Conservation (phyloP, 2,797 vertebrate species). For the Crax fasciolata region DNA sequence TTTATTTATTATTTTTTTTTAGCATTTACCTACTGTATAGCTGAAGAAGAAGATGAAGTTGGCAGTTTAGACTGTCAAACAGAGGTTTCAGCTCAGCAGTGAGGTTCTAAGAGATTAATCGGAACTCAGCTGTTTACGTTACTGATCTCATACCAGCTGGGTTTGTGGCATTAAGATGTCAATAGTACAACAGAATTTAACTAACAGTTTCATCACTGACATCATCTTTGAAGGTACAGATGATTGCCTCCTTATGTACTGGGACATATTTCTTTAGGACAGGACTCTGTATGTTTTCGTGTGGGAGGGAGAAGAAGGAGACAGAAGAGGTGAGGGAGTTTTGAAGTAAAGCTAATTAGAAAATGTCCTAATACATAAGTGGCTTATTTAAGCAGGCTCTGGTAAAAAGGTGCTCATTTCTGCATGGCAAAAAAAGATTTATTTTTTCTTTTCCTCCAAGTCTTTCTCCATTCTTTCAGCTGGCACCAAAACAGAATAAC, state of each 20-base stretch:
- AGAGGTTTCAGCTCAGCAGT: constrained; percentile 55
- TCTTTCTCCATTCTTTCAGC: neutral
- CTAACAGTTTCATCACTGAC: constrained; percentile 79
- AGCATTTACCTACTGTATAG: constrained; percentile 57
- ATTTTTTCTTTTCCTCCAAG: neutral
- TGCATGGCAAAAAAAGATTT: neutral
- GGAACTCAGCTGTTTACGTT: constrained; percentile 55
- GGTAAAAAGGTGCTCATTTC: neutral
- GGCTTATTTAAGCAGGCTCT: constrained; percentile 37
- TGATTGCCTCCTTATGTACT: constrained; percentile 74
- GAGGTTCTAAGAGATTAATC: constrained; percentile 68
- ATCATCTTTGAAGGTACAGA: constrained; percentile 78
- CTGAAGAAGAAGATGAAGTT: constrained; percentile 48
- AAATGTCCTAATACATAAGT: neutral
- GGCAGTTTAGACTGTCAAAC: constrained; percentile 61
- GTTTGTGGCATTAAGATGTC: constrained; percentile 76
- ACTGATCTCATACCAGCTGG: constrained; percentile 63
- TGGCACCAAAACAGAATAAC: neutral
- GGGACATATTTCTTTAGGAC: constrained; percentile 76
- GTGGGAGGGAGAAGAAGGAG: neutral
- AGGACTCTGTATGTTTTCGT: constrained; percentile 46
- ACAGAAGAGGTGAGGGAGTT: neutral
- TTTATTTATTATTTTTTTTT: neutral
- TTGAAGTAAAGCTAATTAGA: constrained; percentile 58
- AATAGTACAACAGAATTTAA: constrained; percentile 79